Base-by-base conservation (phyloP, 1,140 invertebrate species). In the Gryon sp. region DNA sequence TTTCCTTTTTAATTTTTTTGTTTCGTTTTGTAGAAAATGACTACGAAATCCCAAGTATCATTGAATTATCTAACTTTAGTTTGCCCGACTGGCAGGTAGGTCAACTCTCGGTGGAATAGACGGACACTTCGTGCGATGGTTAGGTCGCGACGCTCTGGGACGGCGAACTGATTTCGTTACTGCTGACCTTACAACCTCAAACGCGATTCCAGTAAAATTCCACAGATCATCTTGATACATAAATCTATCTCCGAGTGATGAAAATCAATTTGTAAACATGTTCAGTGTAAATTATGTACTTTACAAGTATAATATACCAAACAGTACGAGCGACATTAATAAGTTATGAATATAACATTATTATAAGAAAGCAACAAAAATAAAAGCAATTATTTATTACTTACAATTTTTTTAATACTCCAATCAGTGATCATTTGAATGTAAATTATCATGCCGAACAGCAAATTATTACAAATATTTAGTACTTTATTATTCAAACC, bases 71-170 rank as follows among this genome's bases (percentile, higher is more conserved):
- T 60, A 74, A 65, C 45, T 63, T 65, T 57, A 59, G 48, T 72
- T 73, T 52, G 78, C 80, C 72, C 81, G 78, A 68, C 75, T 57
- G 76, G 79, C 84, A 85, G 85, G 81, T 86, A 86, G 84, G 80
- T 86, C 83, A 73, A 66, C 83, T 84, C 83, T 86, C 82, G 73
- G 82, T 66, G 83, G 82, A 86, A 83, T 82, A 83, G 80, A 82
- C 76, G 73, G 78, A 83, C 81, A 83, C 80, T 83, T 84, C 76
- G 80, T 83, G 66, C 78, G 79, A 77, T 84, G 32, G 68, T 63
- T 62, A 45, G 48, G 50, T 72, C 48, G 50, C 16, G 40, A 12
- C 57, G 50, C 57, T 55, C 26, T 62, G 57, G 68, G 50, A 70
- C 48, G 28, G 4, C 11, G 41, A 19, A 34, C 80, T 83, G 83